A percentile compares a stretch with the other conserved stretches of the same genome.
Evolutionary conservation across 1,140 invertebrate species (phyloP).

Genomic region (Drosophila prosaltans): DNA sequence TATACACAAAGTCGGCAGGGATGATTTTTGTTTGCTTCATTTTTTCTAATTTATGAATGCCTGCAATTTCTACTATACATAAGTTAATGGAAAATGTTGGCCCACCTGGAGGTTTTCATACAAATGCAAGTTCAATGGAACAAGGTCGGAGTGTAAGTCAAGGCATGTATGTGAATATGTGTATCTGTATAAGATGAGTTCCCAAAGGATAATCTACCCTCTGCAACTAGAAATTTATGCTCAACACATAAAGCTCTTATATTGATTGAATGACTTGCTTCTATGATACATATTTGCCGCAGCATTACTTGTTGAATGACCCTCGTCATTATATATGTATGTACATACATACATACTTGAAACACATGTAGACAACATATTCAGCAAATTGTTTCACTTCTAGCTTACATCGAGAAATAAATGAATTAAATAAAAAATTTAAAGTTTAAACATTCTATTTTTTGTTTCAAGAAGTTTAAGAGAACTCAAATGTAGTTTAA

Average conservation of each 20-base stretch:
- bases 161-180: too few relatives aligned
- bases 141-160: neutral
- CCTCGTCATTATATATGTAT: neutral
- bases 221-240: neutral
- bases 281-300: neutral
- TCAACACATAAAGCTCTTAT: neutral
- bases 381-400: neutral
- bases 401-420: too few relatives aligned
- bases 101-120: neutral
- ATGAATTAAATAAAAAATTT: neutral
- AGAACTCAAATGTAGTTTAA: too few relatives aligned
- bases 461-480: too few relatives aligned
- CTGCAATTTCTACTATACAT: too few relatives aligned
- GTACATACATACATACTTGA: slow-evolving; percentile 1
- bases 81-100: neutral
- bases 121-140: neutral
- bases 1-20: too few relatives aligned
- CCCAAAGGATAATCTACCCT: too few relatives aligned
- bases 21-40: too few relatives aligned
- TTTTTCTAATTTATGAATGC: too few relatives aligned
- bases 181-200: too few relatives aligned
- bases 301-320: neutral
- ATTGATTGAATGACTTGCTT: neutral
- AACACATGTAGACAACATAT: slow-evolving; percentile 12
- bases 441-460: too few relatives aligned